Evolutionary conservation across 2,797 vertebrate genomes (phyloP), one percentile per base, ranked within the genome.

Genomic region (Myotis planiceps): DNA sequence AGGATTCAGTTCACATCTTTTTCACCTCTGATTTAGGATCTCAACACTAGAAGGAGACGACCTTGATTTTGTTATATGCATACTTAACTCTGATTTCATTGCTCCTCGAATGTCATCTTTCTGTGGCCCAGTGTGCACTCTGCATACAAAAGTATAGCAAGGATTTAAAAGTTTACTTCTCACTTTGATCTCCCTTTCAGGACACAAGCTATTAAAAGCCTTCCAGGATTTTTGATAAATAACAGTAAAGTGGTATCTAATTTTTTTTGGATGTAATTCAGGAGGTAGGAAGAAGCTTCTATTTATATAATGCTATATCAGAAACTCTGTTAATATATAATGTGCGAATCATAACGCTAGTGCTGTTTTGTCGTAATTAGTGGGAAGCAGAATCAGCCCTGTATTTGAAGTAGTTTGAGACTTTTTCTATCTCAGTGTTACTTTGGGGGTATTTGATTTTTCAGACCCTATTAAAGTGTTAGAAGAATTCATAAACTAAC

Each of bases 191-290:
- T 92, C 66, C 21, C 16, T 88, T 96, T 90, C 9, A 88, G 72
- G 58, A 60, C 27, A 80, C 34, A 89, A 96, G 74, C 89, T 93
- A 83, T 83, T 66, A 93, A 94, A 88, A 92, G 9, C 9, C 92
- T 76, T 90, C 55, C 32, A 42, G 69, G 45, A 65, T 85, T 95
- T 75, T 66, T 93, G 51, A 90, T 94, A 88, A 95, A 90, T 93
- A 96, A 60, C 58, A 14, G 14, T 49, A 83, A 88, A 93, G 21
- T 37, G 12, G 12, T 80, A 1, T 65, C 79, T 84, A 66, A 13
- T 55, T 97, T 66, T 42, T 97, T 95, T 88, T 88, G n/a, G 75
- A 93, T 94, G 3, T 58, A 90, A 90, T 94, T 96, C 74, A 95
- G 74, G 92, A 94, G 83, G 66, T 78, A 93, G 37, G 87, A 88